Conservation (phyloP, 2,797 vertebrate genomes). For the Mionectes olivaceus region DNA sequence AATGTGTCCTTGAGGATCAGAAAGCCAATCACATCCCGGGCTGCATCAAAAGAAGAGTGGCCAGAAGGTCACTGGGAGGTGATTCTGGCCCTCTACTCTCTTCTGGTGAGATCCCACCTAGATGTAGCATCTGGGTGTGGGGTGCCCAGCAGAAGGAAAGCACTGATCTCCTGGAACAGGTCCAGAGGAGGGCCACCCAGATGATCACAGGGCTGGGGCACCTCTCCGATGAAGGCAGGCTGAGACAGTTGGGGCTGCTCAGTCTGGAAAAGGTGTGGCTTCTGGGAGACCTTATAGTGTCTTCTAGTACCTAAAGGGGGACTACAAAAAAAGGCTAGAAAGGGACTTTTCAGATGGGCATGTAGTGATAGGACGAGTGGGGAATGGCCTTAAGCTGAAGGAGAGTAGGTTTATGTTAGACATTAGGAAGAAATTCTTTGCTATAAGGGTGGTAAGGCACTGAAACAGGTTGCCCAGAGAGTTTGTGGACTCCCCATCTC, state of each 20-base stretch:
- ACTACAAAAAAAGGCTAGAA: neutral
- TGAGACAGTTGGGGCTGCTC: neutral
- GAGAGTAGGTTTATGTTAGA: neutral
- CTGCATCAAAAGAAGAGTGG: neutral
- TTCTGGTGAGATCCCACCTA: neutral
- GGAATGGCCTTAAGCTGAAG: neutral
- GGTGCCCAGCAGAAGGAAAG: neutral
- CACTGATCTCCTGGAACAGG: neutral
- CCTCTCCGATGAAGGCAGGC: neutral
- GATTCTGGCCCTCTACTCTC: neutral
- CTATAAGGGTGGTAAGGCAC: neutral
- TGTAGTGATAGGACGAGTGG: neutral
- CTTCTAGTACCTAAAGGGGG: neutral
- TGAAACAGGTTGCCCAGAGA: neutral
- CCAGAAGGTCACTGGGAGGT: neutral
- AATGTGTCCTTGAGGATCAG: fast-evolving
- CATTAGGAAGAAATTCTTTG: neutral
- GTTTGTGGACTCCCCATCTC: fast-evolving
- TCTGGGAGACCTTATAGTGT: neutral
- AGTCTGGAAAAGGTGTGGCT: neutral
- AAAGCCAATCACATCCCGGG: neutral
- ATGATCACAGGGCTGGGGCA: neutral
- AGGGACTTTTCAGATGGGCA: neutral
- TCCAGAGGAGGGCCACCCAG: neutral
- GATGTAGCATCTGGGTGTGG: neutral